Conservation (phyloP, 2,797 vertebrate species). For the Micropoecilia bifurca region DNA sequence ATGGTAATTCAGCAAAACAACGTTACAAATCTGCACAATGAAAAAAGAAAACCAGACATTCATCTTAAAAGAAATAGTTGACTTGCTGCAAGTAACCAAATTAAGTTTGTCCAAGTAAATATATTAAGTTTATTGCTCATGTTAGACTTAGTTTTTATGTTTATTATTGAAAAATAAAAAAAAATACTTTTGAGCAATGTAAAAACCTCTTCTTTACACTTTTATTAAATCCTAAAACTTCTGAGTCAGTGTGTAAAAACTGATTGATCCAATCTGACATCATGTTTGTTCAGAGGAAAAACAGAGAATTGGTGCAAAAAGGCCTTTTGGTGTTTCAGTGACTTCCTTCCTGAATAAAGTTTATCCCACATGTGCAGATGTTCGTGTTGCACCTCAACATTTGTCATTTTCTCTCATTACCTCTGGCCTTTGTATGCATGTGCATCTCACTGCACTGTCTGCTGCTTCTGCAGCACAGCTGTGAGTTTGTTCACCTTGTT, state of each 20-base stretch:
- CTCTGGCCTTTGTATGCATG: slow-evolving; percentile 28
- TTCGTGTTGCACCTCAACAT: slow-evolving; percentile 18
- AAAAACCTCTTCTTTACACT: neutral
- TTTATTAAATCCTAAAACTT: neutral
- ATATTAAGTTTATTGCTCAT: too few relatives aligned
- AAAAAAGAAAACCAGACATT: too few relatives aligned
- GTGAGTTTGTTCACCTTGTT: slow-evolving; percentile 35
- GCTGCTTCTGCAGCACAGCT: slow-evolving; percentile 27
- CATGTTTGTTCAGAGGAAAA: neutral
- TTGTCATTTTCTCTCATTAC: slow-evolving; percentile 34
- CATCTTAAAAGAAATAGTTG: too few relatives aligned
- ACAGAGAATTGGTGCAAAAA: neutral
- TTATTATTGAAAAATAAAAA: neutral
- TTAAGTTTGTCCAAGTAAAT: too few relatives aligned
- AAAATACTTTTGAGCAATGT: neutral
- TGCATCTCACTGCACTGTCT: slow-evolving; percentile 30
- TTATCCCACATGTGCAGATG: slow-evolving; percentile 9
- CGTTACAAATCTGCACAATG: too few relatives aligned
- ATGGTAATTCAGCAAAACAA: too few relatives aligned
- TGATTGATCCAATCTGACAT: neutral
- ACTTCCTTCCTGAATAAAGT: neutral
- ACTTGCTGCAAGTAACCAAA: too few relatives aligned
- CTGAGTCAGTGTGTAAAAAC: neutral
- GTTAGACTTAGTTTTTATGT: neutral
- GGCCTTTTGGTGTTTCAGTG: neutral